These are phyloP conservation scores for Ceratina calcarata DNA, from an alignment of 1,140 invertebrate species.

Conservation along the genomic window DNA sequence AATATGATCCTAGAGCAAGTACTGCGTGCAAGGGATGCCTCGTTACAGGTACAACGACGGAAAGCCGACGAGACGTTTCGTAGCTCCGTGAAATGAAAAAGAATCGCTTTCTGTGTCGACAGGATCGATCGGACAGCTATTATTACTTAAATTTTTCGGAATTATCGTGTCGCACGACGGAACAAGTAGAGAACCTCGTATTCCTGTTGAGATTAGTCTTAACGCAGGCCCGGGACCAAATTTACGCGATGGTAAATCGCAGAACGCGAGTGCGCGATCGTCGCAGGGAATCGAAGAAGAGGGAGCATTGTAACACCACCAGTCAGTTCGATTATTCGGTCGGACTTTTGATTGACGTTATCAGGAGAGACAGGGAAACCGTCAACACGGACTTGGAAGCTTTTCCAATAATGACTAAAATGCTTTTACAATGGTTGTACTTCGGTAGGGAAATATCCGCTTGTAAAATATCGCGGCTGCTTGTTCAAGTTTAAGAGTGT, in stretches of 20 bases:
- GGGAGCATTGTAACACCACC: constrained; percentile 65
- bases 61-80: neutral
- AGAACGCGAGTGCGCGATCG: constrained; percentile 48
- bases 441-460: constrained; percentile 59
- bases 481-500: neutral
- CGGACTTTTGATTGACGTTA: constrained; percentile 82
- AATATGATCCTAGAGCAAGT: constrained; percentile 69
- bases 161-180: constrained; percentile 73
- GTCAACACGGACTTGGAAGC: constrained; percentile 79
- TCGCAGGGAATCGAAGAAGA: constrained; percentile 27
- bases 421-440: constrained; percentile 84
- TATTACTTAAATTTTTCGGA: constrained; percentile 76
- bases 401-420: constrained; percentile 80
- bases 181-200: constrained; percentile 82
- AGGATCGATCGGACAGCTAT: constrained; percentile 77
- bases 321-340: constrained; percentile 82
- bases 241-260: constrained; percentile 59
- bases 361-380: constrained; percentile 81
- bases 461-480: neutral
- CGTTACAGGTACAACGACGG: constrained; percentile 57
- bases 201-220: constrained; percentile 83
- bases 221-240: constrained; percentile 83
- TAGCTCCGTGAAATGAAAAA: neutral
- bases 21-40: constrained; percentile 54
- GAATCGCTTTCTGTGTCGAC: constrained; percentile 14